Conservation (phyloP, 2,888 invertebrate species). For the Xanthorhoe designata region DNA sequence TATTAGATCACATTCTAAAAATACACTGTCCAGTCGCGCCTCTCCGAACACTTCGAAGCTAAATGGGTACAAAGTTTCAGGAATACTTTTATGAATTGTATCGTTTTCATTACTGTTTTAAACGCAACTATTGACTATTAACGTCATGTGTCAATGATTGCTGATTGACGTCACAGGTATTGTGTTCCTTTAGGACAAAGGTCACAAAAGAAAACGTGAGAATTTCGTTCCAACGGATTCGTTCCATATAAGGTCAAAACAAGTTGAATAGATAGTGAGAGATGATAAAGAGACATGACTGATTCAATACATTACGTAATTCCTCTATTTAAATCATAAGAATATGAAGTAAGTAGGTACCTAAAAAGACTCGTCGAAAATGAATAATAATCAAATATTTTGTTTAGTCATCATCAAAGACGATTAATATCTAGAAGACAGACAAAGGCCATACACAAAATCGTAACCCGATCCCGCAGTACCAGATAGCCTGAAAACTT, state of each 20-base stretch:
- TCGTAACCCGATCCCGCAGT: no score
- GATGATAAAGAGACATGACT: neutral
- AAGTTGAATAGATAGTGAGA: no score
- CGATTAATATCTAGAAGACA: no score
- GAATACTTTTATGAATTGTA: neutral
- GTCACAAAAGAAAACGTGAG: constrained; percentile 10
- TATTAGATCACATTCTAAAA: constrained; percentile 28
- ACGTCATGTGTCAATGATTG: constrained; percentile 27
- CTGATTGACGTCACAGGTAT: constrained; percentile 31
- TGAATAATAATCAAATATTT: no score
- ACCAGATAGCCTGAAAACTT: no score
- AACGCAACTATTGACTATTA: constrained; percentile 12
- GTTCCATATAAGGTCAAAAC: neutral
- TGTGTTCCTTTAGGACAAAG: constrained; percentile 24
- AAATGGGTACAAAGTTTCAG: constrained; percentile 10
- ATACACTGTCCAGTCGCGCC: constrained; percentile 4
- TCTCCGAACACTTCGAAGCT: constrained; percentile 2
- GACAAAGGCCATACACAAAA: no score
- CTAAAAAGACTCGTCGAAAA: no score
- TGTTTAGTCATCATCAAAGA: no score
- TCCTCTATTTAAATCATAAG: no score
- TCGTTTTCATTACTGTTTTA: neutral
- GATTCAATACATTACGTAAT: neutral
- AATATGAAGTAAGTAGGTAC: no score
- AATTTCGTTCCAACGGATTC: neutral